Evolutionary conservation across 2,888 invertebrate genomes (phyloP).

Genomic region (Acanthococcus lagerstroemiae): DNA sequence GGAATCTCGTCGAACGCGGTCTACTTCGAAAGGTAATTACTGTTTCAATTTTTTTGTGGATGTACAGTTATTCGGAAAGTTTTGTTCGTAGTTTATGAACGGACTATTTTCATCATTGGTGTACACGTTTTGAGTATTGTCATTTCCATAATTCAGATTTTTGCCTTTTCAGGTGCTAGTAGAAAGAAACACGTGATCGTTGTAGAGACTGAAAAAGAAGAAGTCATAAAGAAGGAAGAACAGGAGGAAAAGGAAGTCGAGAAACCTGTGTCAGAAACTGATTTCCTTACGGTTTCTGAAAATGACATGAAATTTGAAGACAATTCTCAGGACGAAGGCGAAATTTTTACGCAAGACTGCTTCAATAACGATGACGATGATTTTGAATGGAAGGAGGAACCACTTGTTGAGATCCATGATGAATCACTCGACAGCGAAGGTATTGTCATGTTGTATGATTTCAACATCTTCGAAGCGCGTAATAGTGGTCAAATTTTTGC

Average conservation of each 20-base stretch:
- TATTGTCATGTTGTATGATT: background rate
- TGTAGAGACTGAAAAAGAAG: background rate
- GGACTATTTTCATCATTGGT: background rate
- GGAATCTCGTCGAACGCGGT: background rate
- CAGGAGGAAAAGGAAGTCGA: background rate
- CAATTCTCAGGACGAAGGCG: background rate
- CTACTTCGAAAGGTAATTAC: background rate
- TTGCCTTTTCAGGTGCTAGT: background rate
- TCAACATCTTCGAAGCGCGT: too few species aligned
- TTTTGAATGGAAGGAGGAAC: constrained; percentile 34
- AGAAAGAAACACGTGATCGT: background rate
- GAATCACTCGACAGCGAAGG: constrained; percentile 16
- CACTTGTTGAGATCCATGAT: constrained; percentile 3
- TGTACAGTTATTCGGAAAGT: background rate
- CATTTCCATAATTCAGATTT: too few species aligned
- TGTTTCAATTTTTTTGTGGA: too few species aligned
- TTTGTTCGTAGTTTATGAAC: too few species aligned
- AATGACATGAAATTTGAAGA: constrained; percentile 3
- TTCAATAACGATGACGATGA: constrained; percentile 32
- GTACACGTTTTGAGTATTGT: background rate
- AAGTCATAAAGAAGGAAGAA: constrained; percentile 2
- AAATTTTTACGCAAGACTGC: constrained; percentile 1
- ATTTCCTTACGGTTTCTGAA: background rate
- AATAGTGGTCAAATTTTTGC: background rate
- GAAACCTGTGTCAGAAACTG: background rate